phyloP scores from a whole-genome alignment of 2,113 vertebrate species.

The Oriolus oriolus region DNA sequence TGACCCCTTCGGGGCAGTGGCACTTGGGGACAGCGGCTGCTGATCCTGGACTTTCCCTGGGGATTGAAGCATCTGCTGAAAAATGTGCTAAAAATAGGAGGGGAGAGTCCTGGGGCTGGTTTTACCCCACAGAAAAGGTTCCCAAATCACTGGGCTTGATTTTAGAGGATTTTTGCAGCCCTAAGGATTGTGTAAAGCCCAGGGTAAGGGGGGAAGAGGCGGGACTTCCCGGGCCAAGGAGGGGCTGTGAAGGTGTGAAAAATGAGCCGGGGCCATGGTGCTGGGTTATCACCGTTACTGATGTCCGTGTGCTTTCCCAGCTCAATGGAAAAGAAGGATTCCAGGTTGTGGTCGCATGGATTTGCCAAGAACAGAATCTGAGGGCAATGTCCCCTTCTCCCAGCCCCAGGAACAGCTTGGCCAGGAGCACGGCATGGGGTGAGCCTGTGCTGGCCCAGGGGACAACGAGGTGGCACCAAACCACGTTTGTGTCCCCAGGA shows the following conservation, averaged over 20 bases:
- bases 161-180: not conserved
- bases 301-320: rapidly evolving
- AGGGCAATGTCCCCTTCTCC: not conserved
- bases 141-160: not conserved
- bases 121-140: not conserved
- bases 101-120: not conserved
- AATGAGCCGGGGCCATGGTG: not conserved
- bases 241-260: not conserved
- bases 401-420: not conserved
- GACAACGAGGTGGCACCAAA: rapidly evolving
- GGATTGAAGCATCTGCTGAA: not conserved
- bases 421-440: not conserved
- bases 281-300: not conserved
- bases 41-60: not conserved
- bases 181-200: not conserved
- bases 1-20: not conserved
- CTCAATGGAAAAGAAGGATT: rapidly evolving
- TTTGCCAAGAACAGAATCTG: not conserved
- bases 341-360: rapidly evolving
- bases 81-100: not conserved
- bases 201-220: not conserved
- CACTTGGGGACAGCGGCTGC: not conserved
- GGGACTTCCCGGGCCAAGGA: not conserved
- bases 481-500: not conserved
- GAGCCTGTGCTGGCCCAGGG: not conserved